A percentile compares a stretch with the other conserved stretches of the same genome.
phyloP scores from a whole-genome alignment of 2,113 vertebrate genomes.

The Patagioenas fasciata region DNA sequence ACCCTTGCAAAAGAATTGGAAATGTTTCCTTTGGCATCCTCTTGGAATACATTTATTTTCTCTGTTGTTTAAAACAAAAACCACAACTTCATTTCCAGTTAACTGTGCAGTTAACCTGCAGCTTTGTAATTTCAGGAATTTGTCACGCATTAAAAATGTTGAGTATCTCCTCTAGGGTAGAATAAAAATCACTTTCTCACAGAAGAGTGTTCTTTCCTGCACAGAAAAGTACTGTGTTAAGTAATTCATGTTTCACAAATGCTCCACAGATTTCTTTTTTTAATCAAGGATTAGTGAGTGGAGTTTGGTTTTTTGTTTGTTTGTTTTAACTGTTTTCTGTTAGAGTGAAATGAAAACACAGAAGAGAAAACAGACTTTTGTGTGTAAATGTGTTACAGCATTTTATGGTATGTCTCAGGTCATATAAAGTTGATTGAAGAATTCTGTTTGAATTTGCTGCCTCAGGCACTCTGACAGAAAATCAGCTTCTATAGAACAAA shows the following conservation, averaged over 20 bases:
- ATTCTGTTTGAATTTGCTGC: not conserved
- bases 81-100: not conserved
- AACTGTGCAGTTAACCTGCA: not conserved
- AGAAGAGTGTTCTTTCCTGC: not conserved
- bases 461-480: not conserved
- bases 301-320: too few relatives aligned
- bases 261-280: not conserved
- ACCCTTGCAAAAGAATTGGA: not conserved
- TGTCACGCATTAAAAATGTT: not conserved
- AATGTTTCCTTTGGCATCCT: not conserved
- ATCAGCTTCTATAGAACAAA: not conserved
- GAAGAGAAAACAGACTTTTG: not conserved
- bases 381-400: not conserved
- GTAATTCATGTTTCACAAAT: not conserved
- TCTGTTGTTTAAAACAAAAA: not conserved
- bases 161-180: not conserved
- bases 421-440: not conserved
- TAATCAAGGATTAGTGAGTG: not conserved
- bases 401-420: not conserved
- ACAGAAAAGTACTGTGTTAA: not conserved
- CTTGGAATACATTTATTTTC: not conserved
- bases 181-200: not conserved
- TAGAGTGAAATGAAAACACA: not conserved
- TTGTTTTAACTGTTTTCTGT: not conserved
- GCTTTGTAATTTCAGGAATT: not conserved